phyloP scores from a whole-genome alignment of 2,888 invertebrate genomes.

The Cryptus armator region DNA sequence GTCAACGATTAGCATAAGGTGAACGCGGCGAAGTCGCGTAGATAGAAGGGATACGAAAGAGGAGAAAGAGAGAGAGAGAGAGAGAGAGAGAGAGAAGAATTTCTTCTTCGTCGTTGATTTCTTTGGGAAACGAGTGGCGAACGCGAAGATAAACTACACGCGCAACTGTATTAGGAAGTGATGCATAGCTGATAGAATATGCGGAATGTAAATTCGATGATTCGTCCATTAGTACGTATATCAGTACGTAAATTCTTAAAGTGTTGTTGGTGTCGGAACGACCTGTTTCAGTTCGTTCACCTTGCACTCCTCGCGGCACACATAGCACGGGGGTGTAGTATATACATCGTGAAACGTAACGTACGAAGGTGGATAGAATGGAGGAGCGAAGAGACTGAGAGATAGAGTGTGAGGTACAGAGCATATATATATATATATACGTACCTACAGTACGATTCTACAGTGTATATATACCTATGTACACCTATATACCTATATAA shows the following conservation, averaged over 20 bases:
- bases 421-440: not conserved
- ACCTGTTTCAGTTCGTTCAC: conserved; percentile 72
- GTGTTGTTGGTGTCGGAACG: conserved; percentile 13
- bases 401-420: too few species aligned
- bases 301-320: conserved; percentile 67
- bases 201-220: too few species aligned
- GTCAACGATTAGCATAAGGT: conserved; percentile 68
- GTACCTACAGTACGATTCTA: too few species aligned
- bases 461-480: not conserved
- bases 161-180: too few species aligned
- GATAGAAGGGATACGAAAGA: not conserved
- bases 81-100: not conserved
- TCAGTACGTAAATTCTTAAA: not conserved
- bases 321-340: conserved; percentile 44
- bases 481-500: not conserved
- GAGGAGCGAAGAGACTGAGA: not conserved
- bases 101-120: not conserved
- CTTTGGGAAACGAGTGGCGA: too few species aligned
- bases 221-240: not conserved
- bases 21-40: conserved; percentile 8
- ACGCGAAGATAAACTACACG: too few species aligned
- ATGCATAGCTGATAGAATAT: too few species aligned
- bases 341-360: not conserved
- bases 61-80: not conserved
- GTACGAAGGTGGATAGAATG: conserved; percentile 8